Evolutionary conservation across 2,888 invertebrate genomes (phyloP).

Genomic region (Ditula angustiorana): DNA sequence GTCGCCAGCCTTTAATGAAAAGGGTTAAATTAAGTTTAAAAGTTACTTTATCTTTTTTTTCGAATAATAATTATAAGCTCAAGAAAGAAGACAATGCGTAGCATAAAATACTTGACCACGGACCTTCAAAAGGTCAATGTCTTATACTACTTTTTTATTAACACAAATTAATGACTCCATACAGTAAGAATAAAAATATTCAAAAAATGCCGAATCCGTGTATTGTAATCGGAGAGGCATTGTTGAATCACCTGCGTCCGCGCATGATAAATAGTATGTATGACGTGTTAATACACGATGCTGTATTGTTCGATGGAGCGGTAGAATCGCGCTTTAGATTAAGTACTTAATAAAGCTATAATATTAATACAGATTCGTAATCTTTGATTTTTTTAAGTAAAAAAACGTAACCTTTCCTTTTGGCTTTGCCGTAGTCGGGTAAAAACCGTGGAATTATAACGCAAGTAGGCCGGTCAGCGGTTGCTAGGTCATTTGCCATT

Average conservation of each 20-base stretch:
- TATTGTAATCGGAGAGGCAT: constrained; percentile 37
- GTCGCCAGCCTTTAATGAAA: no score
- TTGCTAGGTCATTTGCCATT: no score
- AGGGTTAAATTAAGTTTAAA: no score
- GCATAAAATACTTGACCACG: neutral
- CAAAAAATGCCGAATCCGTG: constrained; percentile 39
- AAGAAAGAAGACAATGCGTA: no score
- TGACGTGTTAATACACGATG: constrained; percentile 39
- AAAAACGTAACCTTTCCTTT: no score
- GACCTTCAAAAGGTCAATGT: constrained; percentile 21
- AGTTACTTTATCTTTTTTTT: no score
- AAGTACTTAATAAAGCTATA: neutral
- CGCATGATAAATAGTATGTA: constrained; percentile 36
- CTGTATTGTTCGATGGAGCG: constrained; percentile 36
- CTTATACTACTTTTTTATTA: constrained; percentile 1
- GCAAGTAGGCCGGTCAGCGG: no score
- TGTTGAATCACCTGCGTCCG: constrained; percentile 31
- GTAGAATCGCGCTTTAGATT: constrained; percentile 30
- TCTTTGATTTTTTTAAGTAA: no score
- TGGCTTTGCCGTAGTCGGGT: no score
- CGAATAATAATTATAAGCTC: no score
- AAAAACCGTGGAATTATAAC: no score
- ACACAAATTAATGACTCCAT: constrained; percentile 26
- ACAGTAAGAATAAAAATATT: constrained; percentile 22
- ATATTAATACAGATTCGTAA: no score